Base-by-base conservation (phyloP, 2,888 invertebrate species). In the Thera britannica region DNA sequence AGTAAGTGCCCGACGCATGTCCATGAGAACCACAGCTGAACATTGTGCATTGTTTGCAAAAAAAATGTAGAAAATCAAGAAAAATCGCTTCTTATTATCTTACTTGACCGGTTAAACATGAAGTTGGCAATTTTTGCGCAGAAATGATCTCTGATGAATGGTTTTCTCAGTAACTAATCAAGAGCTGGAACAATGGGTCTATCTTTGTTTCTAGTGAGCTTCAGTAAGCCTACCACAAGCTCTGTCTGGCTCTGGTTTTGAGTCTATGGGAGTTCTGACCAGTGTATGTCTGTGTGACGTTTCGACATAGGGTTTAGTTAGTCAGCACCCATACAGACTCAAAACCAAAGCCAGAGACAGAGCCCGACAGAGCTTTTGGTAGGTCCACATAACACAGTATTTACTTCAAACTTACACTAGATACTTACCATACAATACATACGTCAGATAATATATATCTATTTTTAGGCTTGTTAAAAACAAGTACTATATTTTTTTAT, bases 151-250 rank as follows among this genome's bases (percentile, higher is more conserved):
- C 44, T 7, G 64, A 62, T 23, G 23, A 23, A 23, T 23, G 23
- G 68, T 72, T n/a, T 51, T 38, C 49, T 77, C 77, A 84, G 84
- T 86, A 68, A 69, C 64, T 71, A 67, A 71, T 63, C 36, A 70
- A 73, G 72, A 70, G 69, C 65, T 65, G 62, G 55, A 34, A 78
- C 70, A 80, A 91, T 91, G 90, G 90, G 90, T 68, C 76, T 90
- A 64, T 78, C 85, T 38, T 79, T 90, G 70, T 76, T 88, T 11
- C 79, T 84, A 79, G 90, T 91, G 67, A 89, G 91, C 44, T 57
- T 57, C 41, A n/a, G 38, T 23, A 23, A 23, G 23, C 23, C 23
- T 23, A 23, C 23, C 23, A 23, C 23, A 23, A 23, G 23, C 23
- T 23, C 23, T 23, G 23, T 23, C 23, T 23, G 23, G 23, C 23